phyloP scores from a whole-genome alignment of 2,797 vertebrate genomes.

The Dromococcyx pavoninus region DNA sequence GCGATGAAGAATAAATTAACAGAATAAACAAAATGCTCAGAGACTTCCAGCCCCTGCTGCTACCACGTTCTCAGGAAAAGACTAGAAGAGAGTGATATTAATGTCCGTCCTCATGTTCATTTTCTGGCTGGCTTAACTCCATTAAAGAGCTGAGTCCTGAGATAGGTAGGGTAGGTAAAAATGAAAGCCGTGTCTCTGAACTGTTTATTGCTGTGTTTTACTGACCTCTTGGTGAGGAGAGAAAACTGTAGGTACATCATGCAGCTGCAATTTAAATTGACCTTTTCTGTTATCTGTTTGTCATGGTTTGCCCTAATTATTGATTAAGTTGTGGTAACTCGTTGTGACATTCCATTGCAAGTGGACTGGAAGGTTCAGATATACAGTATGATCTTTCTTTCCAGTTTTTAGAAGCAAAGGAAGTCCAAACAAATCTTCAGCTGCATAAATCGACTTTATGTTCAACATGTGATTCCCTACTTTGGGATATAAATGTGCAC shows the following conservation, averaged over 20 bases:
- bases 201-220: slow-evolving; percentile 1
- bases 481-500: not conserved
- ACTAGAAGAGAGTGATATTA: not conserved
- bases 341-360: not conserved
- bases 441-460: not conserved
- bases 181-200: not conserved
- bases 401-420: not conserved
- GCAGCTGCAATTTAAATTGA: not conserved
- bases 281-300: not conserved
- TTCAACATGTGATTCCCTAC: not conserved
- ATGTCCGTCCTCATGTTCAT: not conserved
- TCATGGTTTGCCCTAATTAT: not conserved
- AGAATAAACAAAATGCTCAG: slow-evolving; percentile 30
- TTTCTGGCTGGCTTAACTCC: slow-evolving; percentile 43
- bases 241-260: not conserved
- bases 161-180: not conserved
- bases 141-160: not conserved
- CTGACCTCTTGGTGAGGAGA: not conserved
- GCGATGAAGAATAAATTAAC: slow-evolving; percentile 40
- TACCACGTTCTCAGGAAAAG: not conserved
- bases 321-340: not conserved
- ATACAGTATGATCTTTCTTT: not conserved
- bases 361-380: not conserved
- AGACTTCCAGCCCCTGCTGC: not conserved
- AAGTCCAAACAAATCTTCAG: not conserved